Evolutionary conservation across 1,140 invertebrate species (phyloP).

Genomic region (Metaphire vulgaris): DNA sequence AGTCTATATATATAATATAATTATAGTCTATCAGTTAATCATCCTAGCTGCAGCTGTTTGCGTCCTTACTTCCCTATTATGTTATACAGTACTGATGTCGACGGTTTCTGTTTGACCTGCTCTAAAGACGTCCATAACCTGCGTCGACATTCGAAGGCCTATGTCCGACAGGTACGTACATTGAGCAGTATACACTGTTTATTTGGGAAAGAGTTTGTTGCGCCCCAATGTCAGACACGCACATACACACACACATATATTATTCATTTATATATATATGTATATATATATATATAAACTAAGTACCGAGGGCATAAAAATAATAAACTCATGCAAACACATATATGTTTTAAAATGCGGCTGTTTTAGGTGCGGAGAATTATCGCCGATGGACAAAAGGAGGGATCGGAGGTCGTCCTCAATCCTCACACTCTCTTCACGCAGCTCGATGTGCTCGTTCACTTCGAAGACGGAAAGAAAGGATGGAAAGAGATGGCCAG

Average conservation of each 20-base stretch:
- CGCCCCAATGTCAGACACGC: neutral
- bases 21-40: too few species aligned
- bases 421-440: conserved; percentile 21
- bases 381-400: neutral
- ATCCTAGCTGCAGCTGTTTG: too few species aligned
- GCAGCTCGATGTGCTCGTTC: conserved; percentile 27
- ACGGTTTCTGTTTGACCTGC: too few species aligned
- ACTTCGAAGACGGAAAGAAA: conserved; percentile 20
- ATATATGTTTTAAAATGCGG: neutral
- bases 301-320: neutral
- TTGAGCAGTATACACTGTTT: too few species aligned
- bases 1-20: too few species aligned
- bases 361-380: neutral
- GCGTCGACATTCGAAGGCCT: too few species aligned
- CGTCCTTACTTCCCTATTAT: too few species aligned
- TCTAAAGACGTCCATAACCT: too few species aligned
- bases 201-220: too few species aligned
- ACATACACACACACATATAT: neutral
- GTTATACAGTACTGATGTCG: too few species aligned
- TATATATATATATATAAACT: neutral
- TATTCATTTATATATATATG: neutral
- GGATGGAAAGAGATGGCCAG: conserved; percentile 26
- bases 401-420: neutral
- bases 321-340: neutral
- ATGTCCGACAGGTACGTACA: too few species aligned